These are phyloP conservation scores for Antigone vipio DNA, from an alignment of 2,113 vertebrate species.

Conservation along the genomic window DNA sequence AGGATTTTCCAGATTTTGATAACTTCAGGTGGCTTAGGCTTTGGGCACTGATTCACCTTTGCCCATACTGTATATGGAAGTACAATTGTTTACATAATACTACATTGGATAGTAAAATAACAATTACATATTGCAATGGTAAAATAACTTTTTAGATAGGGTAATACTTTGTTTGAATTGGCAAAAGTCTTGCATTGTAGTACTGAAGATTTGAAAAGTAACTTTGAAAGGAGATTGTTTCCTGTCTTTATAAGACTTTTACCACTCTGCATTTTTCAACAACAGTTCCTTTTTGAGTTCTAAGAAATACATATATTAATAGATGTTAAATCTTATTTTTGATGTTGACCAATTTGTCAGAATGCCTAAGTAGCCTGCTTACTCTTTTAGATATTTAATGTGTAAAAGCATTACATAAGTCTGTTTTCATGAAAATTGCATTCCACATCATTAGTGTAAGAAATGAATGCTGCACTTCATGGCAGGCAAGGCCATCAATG, in stretches of 20 bases:
- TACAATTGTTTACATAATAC: rapidly evolving
- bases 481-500: not conserved
- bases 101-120: not conserved
- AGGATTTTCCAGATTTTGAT: not conserved
- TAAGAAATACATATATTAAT: rapidly evolving
- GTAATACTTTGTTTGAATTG: not conserved
- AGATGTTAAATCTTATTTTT: not conserved
- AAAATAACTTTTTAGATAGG: not conserved
- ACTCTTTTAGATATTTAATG: not conserved
- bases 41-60: not conserved
- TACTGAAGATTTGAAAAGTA: not conserved
- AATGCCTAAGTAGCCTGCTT: not conserved
- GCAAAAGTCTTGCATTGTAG: not conserved
- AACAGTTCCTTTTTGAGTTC: not conserved
- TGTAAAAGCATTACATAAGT: not conserved
- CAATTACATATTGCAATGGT: rapidly evolving
- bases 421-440: not conserved
- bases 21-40: rapidly evolving
- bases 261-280: rapidly evolving
- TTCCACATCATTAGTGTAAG: not conserved
- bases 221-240: not conserved
- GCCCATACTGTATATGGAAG: rapidly evolving
- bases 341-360: not conserved
- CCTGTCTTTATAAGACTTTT: rapidly evolving
- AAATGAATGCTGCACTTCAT: rapidly evolving